Evolutionary conservation across 92 coral and sea anemone species (phyloP).

Genomic region (Phenganax stokvisi): DNA sequence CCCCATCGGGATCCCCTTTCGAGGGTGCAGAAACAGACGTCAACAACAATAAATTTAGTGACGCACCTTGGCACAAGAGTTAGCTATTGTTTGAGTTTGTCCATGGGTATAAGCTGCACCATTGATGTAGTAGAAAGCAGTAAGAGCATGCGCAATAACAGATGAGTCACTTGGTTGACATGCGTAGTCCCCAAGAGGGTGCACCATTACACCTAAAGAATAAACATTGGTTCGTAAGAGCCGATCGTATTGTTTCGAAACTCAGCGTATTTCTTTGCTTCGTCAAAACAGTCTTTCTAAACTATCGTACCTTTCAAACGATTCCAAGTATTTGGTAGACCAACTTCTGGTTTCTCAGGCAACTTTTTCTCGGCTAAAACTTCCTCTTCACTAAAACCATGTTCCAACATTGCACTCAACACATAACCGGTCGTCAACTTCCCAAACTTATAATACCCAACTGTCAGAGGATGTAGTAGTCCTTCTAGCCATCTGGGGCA

Average conservation of each 20-base stretch:
- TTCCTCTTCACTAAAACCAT: slow-evolving; percentile 12
- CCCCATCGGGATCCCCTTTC: too few relatives aligned
- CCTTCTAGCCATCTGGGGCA: slow-evolving; percentile 19
- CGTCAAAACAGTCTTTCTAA: not conserved
- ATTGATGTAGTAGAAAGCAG: slow-evolving; percentile 30
- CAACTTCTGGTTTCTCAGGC: slow-evolving; percentile 8
- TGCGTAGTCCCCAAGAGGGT: slow-evolving; percentile 34
- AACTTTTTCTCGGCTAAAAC: slow-evolving; percentile 10
- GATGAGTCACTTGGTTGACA: slow-evolving; percentile 34
- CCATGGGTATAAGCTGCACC: slow-evolving; percentile 27
- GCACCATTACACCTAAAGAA: slow-evolving; percentile 30
- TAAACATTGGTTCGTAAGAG: not conserved
- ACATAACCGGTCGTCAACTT: slow-evolving; percentile 22
- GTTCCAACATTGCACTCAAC: slow-evolving; percentile 23
- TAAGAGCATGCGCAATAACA: slow-evolving; percentile 27
- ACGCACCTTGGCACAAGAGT: slow-evolving; percentile 27
- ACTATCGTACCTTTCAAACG: not conserved
- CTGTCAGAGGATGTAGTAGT: not conserved
- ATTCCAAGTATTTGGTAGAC: slow-evolving; percentile 17
- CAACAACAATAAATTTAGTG: not conserved
- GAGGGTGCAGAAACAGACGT: not conserved
- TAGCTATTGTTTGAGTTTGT: slow-evolving; percentile 22
- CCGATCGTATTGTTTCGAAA: not conserved
- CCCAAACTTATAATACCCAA: slow-evolving; percentile 11
- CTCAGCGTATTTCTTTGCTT: not conserved